Evolutionary conservation across 2,797 vertebrate genomes (phyloP).

Genomic region (Semaprochilodus insignis): DNA sequence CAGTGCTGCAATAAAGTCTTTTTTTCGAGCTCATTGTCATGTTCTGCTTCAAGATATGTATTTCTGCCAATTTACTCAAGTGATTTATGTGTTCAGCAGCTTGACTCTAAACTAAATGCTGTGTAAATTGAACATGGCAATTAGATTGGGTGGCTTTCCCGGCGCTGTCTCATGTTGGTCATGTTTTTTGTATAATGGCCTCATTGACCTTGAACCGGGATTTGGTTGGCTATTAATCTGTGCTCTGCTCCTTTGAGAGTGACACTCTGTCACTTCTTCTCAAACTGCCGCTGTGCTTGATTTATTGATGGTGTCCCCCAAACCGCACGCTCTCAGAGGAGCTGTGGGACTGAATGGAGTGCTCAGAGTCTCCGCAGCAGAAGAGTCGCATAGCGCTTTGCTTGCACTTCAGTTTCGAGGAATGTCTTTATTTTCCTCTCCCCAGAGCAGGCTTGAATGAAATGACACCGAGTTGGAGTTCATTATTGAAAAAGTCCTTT

Average conservation of each 20-base stretch:
- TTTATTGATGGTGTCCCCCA: slow-evolving; percentile 48
- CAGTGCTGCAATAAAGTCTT: neutral
- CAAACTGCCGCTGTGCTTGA: slow-evolving; percentile 46
- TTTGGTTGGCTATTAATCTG: slow-evolving; percentile 41
- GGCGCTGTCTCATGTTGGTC: slow-evolving; percentile 1
- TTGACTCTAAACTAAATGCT: neutral
- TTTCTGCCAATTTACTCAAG: neutral
- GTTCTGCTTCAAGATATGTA: neutral
- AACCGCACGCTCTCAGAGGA: slow-evolving; percentile 32
- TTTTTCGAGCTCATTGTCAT: neutral
- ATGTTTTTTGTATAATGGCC: slow-evolving; percentile 24
- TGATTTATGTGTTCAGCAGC: neutral
- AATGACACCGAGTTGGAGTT: slow-evolving; percentile 8
- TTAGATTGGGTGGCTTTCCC: slow-evolving; percentile 8
- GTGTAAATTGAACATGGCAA: neutral
- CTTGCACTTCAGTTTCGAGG: slow-evolving; percentile 31
- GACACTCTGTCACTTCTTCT: slow-evolving; percentile 31
- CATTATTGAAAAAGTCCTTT: neutral
- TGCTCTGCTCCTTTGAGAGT: slow-evolving; percentile 29
- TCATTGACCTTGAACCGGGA: slow-evolving; percentile 42
- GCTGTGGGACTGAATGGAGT: slow-evolving; percentile 20
- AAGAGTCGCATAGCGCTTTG: slow-evolving; percentile 15
- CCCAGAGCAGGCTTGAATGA: neutral
- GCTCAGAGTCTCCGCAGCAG: neutral
- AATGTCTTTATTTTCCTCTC: neutral